Conservation (phyloP, 2,113 vertebrate genomes). For the Prionailurus viverrinus region DNA sequence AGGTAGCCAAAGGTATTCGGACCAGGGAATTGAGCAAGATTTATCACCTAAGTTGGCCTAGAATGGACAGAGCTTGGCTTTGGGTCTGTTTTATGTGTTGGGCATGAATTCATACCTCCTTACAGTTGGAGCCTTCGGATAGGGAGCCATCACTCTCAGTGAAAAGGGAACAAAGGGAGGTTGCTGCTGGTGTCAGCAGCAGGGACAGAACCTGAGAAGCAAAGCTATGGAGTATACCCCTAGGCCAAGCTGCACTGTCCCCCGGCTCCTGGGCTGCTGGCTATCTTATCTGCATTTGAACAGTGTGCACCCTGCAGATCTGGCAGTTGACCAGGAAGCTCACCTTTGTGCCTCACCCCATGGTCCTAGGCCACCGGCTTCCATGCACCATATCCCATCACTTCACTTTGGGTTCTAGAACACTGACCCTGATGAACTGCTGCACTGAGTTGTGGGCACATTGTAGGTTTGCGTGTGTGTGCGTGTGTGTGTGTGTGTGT, state of each 20-base stretch:
- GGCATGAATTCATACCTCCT: constrained; percentile 62
- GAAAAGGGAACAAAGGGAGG: constrained; percentile 21
- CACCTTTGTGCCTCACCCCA: neutral
- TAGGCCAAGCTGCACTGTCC: neutral
- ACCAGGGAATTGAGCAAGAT: constrained; percentile 79
- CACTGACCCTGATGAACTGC: neutral
- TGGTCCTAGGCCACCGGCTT: neutral
- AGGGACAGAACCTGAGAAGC: constrained; percentile 15
- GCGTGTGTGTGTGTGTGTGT: neutral
- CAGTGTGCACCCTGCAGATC: neutral
- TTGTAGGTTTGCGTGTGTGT: neutral
- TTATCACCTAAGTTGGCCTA: constrained; percentile 79
- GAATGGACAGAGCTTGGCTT: constrained; percentile 71
- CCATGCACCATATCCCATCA: neutral
- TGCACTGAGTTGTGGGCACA: neutral
- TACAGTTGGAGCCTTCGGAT: constrained; percentile 49
- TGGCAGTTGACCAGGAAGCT: neutral
- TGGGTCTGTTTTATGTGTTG: constrained; percentile 70
- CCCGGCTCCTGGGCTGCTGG: neutral
- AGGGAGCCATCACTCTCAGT: constrained; percentile 47
- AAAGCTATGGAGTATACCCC: constrained; percentile 1
- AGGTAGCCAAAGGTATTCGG: constrained; percentile 80
- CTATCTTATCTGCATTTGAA: constrained; percentile 21
- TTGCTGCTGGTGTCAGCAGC: neutral
- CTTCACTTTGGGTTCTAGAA: constrained; percentile 11